phyloP scores from a whole-genome alignment of 2,113 vertebrate species.

The Chinchilla lanigera region DNA sequence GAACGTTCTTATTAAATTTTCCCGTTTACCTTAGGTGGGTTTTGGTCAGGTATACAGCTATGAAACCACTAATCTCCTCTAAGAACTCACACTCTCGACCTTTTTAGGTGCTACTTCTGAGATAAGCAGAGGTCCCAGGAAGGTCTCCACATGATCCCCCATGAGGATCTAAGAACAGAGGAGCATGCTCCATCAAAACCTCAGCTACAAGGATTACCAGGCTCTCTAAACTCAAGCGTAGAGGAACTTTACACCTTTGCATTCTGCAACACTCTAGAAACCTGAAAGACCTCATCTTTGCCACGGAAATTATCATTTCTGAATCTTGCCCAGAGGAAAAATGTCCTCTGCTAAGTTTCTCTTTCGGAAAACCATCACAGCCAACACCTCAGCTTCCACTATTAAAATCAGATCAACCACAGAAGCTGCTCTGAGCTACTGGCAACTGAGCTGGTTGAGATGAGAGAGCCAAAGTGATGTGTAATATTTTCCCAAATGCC shows the following conservation, averaged over 20 bases:
- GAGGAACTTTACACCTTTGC: background rate
- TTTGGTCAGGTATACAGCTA: background rate
- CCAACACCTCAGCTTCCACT: background rate
- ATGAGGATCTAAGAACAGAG: background rate
- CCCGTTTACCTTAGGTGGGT: background rate
- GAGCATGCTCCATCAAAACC: background rate
- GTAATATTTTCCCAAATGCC: background rate
- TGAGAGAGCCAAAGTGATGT: background rate
- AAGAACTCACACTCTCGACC: background rate
- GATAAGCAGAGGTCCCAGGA: background rate
- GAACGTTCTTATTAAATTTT: background rate
- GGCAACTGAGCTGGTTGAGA: background rate
- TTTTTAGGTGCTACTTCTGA: background rate
- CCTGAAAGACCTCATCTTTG: background rate
- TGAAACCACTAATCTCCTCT: background rate
- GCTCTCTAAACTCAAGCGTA: background rate
- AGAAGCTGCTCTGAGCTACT: background rate
- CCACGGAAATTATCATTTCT: background rate
- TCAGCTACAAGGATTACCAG: background rate
- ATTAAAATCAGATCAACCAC: background rate
- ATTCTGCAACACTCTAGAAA: slow-evolving; percentile 13
- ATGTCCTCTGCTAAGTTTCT: background rate
- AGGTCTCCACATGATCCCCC: background rate
- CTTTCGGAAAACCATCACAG: background rate
- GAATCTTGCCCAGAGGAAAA: background rate